Conservation (phyloP, 37 sponge, comb jelly and placozoan species). For the Crambe crambe region DNA sequence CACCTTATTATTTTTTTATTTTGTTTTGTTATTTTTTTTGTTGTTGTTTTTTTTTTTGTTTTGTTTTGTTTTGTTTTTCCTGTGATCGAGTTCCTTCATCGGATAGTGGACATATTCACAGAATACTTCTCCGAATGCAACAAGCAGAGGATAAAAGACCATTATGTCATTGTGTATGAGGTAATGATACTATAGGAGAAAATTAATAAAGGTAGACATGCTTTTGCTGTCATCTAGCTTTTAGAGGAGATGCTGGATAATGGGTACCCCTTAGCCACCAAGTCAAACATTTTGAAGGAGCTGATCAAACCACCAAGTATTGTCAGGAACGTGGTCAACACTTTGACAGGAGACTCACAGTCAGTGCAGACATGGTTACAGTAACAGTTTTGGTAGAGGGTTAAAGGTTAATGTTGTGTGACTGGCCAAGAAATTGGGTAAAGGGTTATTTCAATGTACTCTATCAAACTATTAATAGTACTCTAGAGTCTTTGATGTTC, state of each 20-base stretch:
- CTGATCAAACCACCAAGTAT: slow-evolving; percentile 95
- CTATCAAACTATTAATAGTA: not conserved
- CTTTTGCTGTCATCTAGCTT: slow-evolving; percentile 93
- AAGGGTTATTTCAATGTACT: not conserved
- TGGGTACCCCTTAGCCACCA: slow-evolving; percentile 95
- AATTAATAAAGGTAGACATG: no score
- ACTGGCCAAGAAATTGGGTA: not conserved
- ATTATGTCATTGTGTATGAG: slow-evolving; percentile 97
- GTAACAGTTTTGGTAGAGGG: not conserved
- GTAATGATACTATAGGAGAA: no score
- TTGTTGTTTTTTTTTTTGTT: no score
- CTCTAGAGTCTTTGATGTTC: no score
- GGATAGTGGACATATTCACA: slow-evolving; percentile 92
- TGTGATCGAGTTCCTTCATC: slow-evolving; percentile 98
- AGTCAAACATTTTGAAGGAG: slow-evolving; percentile 94
- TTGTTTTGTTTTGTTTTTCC: no score
- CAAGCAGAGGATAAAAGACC: slow-evolving; percentile 88
- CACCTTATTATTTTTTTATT: no score
- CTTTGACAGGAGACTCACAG: slow-evolving; percentile 85
- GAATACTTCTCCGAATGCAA: slow-evolving; percentile 95
- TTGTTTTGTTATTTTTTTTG: no score
- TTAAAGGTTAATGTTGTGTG: not conserved
- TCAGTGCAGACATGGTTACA: slow-evolving; percentile 14
- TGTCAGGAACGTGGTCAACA: slow-evolving; percentile 60
- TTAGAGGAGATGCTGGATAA: slow-evolving; percentile 99